A percentile compares a stretch with the other conserved stretches of the same genome.
phyloP scores from a whole-genome alignment of 1,140 invertebrate species.

The Venustaconcha ellipsiformis region DNA sequence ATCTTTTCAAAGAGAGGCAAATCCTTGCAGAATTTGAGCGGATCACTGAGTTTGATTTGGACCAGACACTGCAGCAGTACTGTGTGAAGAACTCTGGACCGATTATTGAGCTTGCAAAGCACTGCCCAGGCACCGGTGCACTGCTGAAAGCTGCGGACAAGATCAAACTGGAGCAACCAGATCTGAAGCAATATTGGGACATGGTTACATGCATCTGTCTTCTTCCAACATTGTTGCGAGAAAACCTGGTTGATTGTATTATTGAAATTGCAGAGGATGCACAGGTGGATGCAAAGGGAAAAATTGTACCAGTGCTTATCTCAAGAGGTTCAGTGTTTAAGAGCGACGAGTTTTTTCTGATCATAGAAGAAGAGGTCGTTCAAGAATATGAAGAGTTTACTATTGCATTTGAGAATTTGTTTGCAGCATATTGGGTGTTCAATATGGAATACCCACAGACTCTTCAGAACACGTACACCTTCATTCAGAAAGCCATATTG shows the following conservation, averaged over 20 bases:
- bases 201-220: slow-evolving; percentile 64
- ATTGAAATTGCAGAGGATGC: slow-evolving; percentile 60
- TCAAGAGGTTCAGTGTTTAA: slow-evolving; percentile 59
- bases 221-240: slow-evolving; percentile 55
- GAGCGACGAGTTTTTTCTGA: slow-evolving; percentile 63
- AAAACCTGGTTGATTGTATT: slow-evolving; percentile 63
- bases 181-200: slow-evolving; percentile 63
- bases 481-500: slow-evolving; percentile 61
- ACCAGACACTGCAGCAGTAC: slow-evolving; percentile 62
- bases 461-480: slow-evolving; percentile 61
- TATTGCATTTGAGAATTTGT: slow-evolving; percentile 60
- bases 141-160: slow-evolving; percentile 54
- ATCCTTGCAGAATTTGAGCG: slow-evolving; percentile 61
- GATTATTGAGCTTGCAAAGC: slow-evolving; percentile 52
- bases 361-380: slow-evolving; percentile 61
- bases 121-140: slow-evolving; percentile 47
- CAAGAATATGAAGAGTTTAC: slow-evolving; percentile 66
- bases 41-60: slow-evolving; percentile 60
- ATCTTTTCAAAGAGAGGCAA: slow-evolving; percentile 57
- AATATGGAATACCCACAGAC: slow-evolving; percentile 64
- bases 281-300: slow-evolving; percentile 57
- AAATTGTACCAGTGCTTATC: slow-evolving; percentile 61
- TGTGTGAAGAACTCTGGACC: slow-evolving; percentile 58
- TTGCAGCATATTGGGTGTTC: slow-evolving; percentile 64
- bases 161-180: slow-evolving; percentile 58